Base-by-base conservation (phyloP, 2,113 vertebrate species). In the Muntiacus muntjak region DNA sequence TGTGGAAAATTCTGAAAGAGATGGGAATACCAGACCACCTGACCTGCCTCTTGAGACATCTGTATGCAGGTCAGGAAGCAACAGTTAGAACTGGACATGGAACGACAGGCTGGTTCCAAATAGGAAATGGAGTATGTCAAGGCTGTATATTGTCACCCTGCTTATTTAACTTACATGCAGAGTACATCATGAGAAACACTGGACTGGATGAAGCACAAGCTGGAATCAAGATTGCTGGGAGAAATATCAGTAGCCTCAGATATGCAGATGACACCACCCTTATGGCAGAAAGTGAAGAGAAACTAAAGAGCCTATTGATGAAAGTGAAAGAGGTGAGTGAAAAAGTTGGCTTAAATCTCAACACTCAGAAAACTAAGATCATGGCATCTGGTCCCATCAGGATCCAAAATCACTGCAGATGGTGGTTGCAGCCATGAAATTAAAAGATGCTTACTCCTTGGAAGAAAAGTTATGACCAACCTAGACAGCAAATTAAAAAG, bases 41-140 rank as follows among this genome's bases (percentile, higher is more conserved):
- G 58, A 62, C 28, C 58, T 62, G 58, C 12, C 62, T 64, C 30
- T 64, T 64, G 15, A 33, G 62, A 64, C 0, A 64, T 8, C 30
- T n/a, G 62, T 64, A 33, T 64, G 62, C 62, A 64, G 30, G 1
- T 64, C 62, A 64, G 62, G 7, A 64, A 64, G 62, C 15, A 64
- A 64, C 7, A 8, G 15, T 64, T 64, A 33, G 30, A n/a, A 17
- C 1, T 64, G 15, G 62, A n/a, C 30, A n/a, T n/a, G 62, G 15
- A 64, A n/a, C 15, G n/a, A 64, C 30, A 9, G 30, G n/a, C 62
- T 64, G 62, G 30, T 64, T n/a, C 30, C 15, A n/a, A 64, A 64
- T 17, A n/a, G 7, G 7, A 64, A 64, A 64, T n/a, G 15, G 30
- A 64, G 15, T n/a, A 8, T 0, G 1, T n/a, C 30, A 64, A 64